phyloP scores from a whole-genome alignment of 2,113 vertebrate species.

The Triplophysa tibetana region DNA sequence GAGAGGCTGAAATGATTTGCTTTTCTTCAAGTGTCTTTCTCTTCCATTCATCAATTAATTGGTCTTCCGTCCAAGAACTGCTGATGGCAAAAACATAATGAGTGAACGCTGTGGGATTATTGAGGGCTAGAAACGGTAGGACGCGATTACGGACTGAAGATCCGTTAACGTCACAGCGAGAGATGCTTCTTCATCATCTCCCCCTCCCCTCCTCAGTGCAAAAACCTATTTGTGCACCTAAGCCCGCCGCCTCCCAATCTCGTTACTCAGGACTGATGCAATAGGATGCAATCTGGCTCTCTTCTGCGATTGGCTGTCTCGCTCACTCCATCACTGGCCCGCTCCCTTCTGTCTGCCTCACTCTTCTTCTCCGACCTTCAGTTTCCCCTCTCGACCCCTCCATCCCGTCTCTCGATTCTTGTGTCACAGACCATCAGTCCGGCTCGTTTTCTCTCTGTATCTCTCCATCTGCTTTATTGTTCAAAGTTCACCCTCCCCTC shows the following conservation, averaged over 20 bases:
- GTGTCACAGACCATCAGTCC: conserved; percentile 15
- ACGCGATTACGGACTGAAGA: conserved; percentile 14
- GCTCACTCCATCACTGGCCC: conserved; percentile 10
- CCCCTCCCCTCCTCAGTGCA: conserved; percentile 33
- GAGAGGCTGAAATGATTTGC: conserved; percentile 24
- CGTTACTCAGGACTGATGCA: conserved; percentile 59
- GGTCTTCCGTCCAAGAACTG: conserved; percentile 43
- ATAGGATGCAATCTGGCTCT: conserved; percentile 50
- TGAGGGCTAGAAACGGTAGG: conserved; percentile 43
- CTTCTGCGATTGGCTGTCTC: conserved; percentile 5
- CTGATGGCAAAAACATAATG: conserved; percentile 45
- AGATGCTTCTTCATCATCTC: conserved; percentile 40
- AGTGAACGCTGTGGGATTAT: conserved; percentile 26
- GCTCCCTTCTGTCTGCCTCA: background rate
- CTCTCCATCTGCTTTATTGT: conserved; percentile 35
- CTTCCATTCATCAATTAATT: conserved; percentile 38
- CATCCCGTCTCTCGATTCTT: conserved; percentile 10
- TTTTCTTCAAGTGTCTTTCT: conserved; percentile 1
- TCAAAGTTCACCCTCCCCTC: conserved; percentile 39
- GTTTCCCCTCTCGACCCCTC: conserved; percentile 12
- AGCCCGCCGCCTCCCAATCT: conserved; percentile 54
- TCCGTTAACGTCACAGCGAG: conserved; percentile 47
- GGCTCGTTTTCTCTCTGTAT: conserved; percentile 29
- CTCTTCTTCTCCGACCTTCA: conserved; percentile 5
- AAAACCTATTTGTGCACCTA: conserved; percentile 56